Base-by-base conservation (phyloP, 2,888 invertebrate species). In the Selenia dentaria region DNA sequence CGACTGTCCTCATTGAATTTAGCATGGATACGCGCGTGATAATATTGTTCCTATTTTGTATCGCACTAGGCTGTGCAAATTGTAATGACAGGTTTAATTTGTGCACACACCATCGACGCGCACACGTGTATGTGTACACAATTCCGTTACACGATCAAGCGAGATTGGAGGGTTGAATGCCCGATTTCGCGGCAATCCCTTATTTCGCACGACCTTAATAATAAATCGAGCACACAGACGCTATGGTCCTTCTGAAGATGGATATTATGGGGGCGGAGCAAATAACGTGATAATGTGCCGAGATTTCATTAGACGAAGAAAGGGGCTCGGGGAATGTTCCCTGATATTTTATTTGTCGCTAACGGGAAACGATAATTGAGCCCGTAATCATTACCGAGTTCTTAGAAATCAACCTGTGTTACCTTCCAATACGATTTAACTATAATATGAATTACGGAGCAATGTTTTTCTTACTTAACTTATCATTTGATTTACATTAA, bases 151-250 rank as follows among this genome's bases (percentile, higher is more conserved):
- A 22, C 12, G 11, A 35, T 34, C 35, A 31, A 28, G 22, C 25
- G 39, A 33, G 35, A 37, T 28, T 26, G 26, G 18, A 42, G 38
- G 37, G 33, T 42, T 34, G n/a, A 28, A 35, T 27, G 46, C 10
- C 40, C 51, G 36, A 42, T 47, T 49, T 20, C 33, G 35, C 36
- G 24, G 18, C 26, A 36, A 42, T 45, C 43, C 50, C 44, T 44
- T 33, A 35, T 29, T 32, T 24, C 25, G 43, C n/a, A 32, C 37
- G 43, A 37, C 50, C 40, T 48, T 40, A 28, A 41, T 45, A 44
- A 38, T 43, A 52, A 54, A 54, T 45, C 45, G 45, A 31, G 40
- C 50, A 25, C 38, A 33, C 28, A 44, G 33, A 34, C 38, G 37
- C 20, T 24, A 22, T 22, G 24, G 25, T 22, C 46, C 32, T 25